Base-by-base conservation (phyloP, 2,888 invertebrate genomes). In the Apotomis turbidana region DNA sequence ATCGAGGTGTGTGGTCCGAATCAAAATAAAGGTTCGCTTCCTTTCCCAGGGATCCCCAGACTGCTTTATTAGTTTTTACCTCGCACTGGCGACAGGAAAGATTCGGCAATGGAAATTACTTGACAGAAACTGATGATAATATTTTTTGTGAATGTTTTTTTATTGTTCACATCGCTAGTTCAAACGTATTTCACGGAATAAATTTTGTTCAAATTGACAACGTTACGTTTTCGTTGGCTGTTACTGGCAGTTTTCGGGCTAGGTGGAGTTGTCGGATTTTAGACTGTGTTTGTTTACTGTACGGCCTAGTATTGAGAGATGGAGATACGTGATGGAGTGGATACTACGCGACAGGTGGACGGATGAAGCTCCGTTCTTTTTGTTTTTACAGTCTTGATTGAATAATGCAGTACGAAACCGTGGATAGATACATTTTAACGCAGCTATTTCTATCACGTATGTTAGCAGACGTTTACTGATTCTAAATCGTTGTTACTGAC, bases 191-290 rank as follows among this genome's bases (percentile, higher is more conserved):
- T 70, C 63, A 52, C 58, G 51, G 58, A 63, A 63, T 58, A 63
- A 64, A 70, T 63, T 70, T 70, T 58, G 70, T 41, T 44, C 63
- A 58, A 70, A 70, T 64, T 64, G 70, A 70, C 70, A 70, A 41
- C 44, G 52, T 57, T 58, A 51, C 52, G 63, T 63, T 70, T 52
- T 52, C 62, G 15, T 38, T 63, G 41, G 41, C 63, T 70, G 58
- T 70, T 63, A 52, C 58, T 5, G 51, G 9, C 58, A 36, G 52
- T 63, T 64, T 70, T 70, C 58, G 41, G 44, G 51, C 15, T 58
- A 41, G n/a, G 15, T 27, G 8, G 0, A 41, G 6, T 15, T 9
- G 8, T 62, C 57, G 49, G 6, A 27, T 41, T 58, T n/a, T 59
- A n/a, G 49, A 51, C 58, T 59, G 12, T 64, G 36, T 58, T n/a